A percentile compares a stretch with the other conserved stretches of the same genome.
Conservation (phyloP, 1,140 invertebrate genomes). For the Drosophila azteca region DNA sequence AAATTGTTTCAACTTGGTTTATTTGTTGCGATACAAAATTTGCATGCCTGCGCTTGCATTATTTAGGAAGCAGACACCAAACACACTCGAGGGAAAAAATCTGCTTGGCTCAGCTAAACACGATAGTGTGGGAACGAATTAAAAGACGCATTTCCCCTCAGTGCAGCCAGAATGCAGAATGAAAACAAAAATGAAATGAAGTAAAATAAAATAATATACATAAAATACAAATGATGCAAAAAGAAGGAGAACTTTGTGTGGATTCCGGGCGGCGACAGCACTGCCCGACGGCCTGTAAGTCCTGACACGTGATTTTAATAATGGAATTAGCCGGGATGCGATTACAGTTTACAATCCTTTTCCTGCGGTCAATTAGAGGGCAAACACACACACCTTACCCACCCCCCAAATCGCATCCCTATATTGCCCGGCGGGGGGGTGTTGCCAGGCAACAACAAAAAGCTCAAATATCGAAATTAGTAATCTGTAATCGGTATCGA, state of each 20-base stretch:
- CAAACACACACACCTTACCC: constrained; percentile 34
- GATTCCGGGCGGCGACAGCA: constrained; percentile 42
- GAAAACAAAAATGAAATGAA: constrained; percentile 4
- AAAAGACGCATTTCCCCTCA: constrained; percentile 48
- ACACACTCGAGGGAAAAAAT: constrained; percentile 46
- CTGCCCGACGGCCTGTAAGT: constrained; percentile 50
- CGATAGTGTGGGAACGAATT: constrained; percentile 78
- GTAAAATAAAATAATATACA: background rate
- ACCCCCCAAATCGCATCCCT: too few species aligned
- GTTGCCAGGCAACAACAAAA: constrained; percentile 11
- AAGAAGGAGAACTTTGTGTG: constrained; percentile 29
- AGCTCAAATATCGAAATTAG: background rate
- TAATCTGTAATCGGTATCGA: constrained; percentile 27
- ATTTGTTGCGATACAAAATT: constrained; percentile 15
- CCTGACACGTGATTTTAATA: constrained; percentile 76
- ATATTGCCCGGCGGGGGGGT: constrained; percentile 7
- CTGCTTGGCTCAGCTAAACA: constrained; percentile 65
- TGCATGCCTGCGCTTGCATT: constrained; percentile 56
- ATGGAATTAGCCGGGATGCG: constrained; percentile 65
- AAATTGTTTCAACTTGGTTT: constrained; percentile 2
- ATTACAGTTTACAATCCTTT: constrained; percentile 57
- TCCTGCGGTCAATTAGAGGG: constrained; percentile 71
- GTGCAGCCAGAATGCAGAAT: too few species aligned
- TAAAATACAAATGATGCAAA: background rate
- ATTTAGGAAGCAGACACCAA: constrained; percentile 65